These are phyloP conservation scores for Perccottus glenii DNA, from an alignment of 2,113 vertebrate species.

Conservation along the genomic window DNA sequence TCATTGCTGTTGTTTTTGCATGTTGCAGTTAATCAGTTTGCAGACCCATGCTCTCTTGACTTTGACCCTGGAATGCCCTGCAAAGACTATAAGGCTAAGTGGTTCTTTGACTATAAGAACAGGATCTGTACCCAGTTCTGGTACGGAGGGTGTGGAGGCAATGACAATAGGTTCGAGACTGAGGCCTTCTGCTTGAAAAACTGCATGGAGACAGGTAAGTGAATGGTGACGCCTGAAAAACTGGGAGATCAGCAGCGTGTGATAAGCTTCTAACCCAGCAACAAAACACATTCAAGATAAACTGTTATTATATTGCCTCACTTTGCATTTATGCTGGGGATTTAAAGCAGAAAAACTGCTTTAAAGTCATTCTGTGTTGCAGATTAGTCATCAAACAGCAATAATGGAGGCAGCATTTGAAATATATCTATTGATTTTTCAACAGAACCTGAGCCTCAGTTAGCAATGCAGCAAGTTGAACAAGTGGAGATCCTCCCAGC, in stretches of 20 bases:
- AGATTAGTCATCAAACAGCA: not conserved
- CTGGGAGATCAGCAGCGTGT: not conserved
- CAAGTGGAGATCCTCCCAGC: slow-evolving; percentile 48
- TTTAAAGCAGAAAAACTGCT: not conserved
- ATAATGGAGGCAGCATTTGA: not conserved
- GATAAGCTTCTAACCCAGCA: not conserved
- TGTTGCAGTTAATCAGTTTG: slow-evolving; percentile 74
- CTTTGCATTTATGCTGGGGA: not conserved
- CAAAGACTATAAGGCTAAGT: slow-evolving; percentile 87
- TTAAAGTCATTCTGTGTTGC: not conserved
- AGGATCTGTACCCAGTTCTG: slow-evolving; percentile 87
- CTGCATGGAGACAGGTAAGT: slow-evolving; percentile 83
- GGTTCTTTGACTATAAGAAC: slow-evolving; percentile 87
- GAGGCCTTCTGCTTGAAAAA: slow-evolving; percentile 82
- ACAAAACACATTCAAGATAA: not conserved
- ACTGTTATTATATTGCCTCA: not conserved
- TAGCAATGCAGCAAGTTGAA: slow-evolving; percentile 43
- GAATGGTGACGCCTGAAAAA: slow-evolving; percentile 3
- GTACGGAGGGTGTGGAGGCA: slow-evolving; percentile 87
- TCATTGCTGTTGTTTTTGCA: slow-evolving; percentile 64
- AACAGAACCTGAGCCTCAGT: slow-evolving; percentile 62
- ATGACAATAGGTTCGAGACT: slow-evolving; percentile 87
- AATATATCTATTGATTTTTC: slow-evolving; percentile 13
- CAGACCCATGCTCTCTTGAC: slow-evolving; percentile 86
- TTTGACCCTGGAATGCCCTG: slow-evolving; percentile 84